Evolutionary conservation across 2,797 vertebrate species (phyloP).

Genomic region (Pangasius mekongensis): DNA sequence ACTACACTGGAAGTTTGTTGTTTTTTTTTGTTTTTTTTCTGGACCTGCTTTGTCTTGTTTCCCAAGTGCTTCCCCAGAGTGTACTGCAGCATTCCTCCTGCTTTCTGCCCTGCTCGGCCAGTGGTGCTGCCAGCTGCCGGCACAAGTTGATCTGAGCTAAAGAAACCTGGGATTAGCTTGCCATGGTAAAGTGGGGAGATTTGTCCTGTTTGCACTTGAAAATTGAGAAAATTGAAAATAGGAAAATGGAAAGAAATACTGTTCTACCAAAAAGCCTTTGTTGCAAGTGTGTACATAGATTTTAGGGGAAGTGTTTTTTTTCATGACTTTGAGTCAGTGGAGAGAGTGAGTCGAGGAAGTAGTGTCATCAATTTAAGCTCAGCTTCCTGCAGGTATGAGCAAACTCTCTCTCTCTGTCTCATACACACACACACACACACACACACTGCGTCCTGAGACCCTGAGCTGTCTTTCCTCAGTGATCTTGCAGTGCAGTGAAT

Average conservation of each 20-base stretch:
- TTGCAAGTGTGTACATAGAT: conserved; percentile 53
- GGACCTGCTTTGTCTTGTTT: background rate
- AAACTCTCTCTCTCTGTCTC: too few species aligned
- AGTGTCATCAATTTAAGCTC: conserved; percentile 62
- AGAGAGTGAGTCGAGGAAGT: conserved; percentile 50
- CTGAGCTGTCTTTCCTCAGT: conserved; percentile 16
- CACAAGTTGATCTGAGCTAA: conserved; percentile 30
- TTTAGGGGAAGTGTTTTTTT: background rate
- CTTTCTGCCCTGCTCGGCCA: background rate
- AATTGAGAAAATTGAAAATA: conserved; percentile 49
- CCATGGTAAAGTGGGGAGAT: conserved; percentile 3
- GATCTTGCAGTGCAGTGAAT: conserved; percentile 2
- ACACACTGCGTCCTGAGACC: background rate
- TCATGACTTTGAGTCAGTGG: conserved; percentile 28
- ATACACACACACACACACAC: background rate
- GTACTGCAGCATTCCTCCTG: background rate
- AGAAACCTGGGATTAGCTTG: conserved; percentile 18
- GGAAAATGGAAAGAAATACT: conserved; percentile 45
- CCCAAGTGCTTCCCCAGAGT: background rate
- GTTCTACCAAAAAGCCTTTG: conserved; percentile 51
- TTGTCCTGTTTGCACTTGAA: conserved; percentile 27
- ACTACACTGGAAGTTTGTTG: conserved; percentile 27
- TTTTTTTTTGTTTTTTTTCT: conserved; percentile 25
- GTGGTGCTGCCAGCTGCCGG: conserved; percentile 1
- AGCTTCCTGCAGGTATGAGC: conserved; percentile 27